Percentiles rank a stretch among this genome's conserved stretches.
Conservation (phyloP, 2,888 invertebrate species). For the Agriotes lineatus region DNA sequence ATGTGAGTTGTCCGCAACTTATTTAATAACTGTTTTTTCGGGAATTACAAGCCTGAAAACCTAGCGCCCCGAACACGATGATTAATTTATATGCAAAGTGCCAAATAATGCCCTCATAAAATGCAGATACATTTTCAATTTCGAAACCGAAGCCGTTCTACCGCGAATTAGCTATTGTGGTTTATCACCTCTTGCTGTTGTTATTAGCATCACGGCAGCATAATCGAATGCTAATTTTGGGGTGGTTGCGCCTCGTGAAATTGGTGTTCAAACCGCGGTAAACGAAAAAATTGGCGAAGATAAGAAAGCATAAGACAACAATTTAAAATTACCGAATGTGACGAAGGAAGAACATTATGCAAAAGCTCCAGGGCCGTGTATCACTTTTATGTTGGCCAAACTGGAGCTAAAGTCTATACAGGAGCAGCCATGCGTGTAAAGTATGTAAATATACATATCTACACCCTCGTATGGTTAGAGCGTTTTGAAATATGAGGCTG, state of each 20-base stretch:
- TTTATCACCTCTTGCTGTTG: neutral
- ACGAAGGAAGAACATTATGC: constrained; percentile 52
- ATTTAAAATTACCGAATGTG: constrained; percentile 41
- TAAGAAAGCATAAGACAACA: constrained; percentile 34
- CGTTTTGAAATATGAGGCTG: constrained; percentile 41
- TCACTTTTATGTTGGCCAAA: constrained; percentile 62
- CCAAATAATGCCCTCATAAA: constrained; percentile 22
- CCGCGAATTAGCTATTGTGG: neutral
- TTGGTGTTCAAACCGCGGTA: constrained; percentile 12
- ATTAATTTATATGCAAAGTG: constrained; percentile 35
- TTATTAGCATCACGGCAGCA: neutral
- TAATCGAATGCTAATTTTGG: neutral
- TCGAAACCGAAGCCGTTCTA: neutral
- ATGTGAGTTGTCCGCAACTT: constrained; percentile 27
- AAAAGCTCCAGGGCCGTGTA: constrained; percentile 58
- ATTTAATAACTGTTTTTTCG: constrained; percentile 37
- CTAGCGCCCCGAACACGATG: constrained; percentile 13
- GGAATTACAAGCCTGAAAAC: neutral
- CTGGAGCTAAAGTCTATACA: constrained; percentile 58
- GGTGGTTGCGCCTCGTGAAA: constrained; percentile 1
- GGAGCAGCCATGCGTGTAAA: constrained; percentile 60
- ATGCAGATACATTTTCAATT: neutral
- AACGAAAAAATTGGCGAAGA: constrained; percentile 29
- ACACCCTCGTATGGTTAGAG: constrained; percentile 51
- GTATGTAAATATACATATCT: constrained; percentile 61